phyloP scores from a whole-genome alignment of 2,888 invertebrate genomes.

The Entomobrya proxima region DNA sequence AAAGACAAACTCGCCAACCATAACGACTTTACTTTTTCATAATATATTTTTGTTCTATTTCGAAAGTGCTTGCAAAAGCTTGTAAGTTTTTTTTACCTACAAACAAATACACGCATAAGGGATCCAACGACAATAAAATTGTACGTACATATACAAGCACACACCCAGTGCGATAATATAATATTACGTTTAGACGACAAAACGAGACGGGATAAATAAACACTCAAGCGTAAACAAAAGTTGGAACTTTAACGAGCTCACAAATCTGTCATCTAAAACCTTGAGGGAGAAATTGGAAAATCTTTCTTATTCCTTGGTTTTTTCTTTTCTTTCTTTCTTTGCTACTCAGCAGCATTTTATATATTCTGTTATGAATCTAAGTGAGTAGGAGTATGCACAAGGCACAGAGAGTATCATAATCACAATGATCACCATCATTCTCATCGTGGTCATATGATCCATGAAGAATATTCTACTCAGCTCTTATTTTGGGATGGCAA shows the following conservation, averaged over 20 bases:
- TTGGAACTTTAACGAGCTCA: constrained; percentile 69
- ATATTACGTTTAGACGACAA: constrained; percentile 14
- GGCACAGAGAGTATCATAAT: constrained; percentile 37
- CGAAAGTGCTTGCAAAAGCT: background rate
- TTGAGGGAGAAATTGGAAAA: constrained; percentile 67
- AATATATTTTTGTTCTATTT: background rate
- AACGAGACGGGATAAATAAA: constrained; percentile 48
- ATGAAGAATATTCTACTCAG: constrained; percentile 20
- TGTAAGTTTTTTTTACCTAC: constrained; percentile 10
- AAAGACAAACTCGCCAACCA: constrained; percentile 20
- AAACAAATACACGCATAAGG: background rate
- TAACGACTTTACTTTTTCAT: constrained; percentile 30
- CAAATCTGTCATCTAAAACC: constrained; percentile 69
- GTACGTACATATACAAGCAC: background rate
- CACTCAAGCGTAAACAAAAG: constrained; percentile 69
- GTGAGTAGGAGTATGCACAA: background rate
- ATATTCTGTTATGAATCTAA: background rate
- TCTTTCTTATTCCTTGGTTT: constrained; percentile 40
- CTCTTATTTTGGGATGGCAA: background rate
- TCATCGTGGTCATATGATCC: constrained; percentile 41
- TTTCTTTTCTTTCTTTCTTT: constrained; percentile 20
- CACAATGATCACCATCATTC: constrained; percentile 18
- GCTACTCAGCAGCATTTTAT: constrained; percentile 53
- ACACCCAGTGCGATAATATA: constrained; percentile 19
- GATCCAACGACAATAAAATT: background rate